Evolutionary conservation across 30 jellyfish, hydroid and myxozoan genomes (phyloP).

Genomic region (Rhopilema esculentum): DNA sequence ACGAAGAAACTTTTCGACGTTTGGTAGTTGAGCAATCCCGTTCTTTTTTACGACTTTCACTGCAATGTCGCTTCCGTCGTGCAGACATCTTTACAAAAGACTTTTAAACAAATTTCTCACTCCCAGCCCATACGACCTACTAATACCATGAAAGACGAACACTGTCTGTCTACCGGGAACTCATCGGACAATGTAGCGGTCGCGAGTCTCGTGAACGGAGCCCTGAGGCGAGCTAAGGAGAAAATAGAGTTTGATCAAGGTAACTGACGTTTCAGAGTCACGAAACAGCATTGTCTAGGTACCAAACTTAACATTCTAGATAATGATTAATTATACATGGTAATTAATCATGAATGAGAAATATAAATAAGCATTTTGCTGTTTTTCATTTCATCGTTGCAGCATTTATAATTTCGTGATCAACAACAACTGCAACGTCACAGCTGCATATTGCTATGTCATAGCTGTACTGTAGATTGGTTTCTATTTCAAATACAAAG

Average conservation of each 20-base stretch:
- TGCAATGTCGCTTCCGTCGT: constrained; percentile 51
- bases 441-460: too few relatives aligned
- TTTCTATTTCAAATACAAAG: too few relatives aligned
- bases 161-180: constrained; percentile 28
- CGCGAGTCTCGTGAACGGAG: constrained; percentile 71
- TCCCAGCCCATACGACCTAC: constrained; percentile 15
- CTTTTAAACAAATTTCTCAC: background rate
- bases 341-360: too few relatives aligned
- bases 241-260: constrained; percentile 60
- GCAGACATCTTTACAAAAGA: constrained; percentile 16
- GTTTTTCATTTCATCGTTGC: background rate
- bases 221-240: constrained; percentile 68
- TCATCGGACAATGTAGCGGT: constrained; percentile 23
- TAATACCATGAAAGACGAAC: background rate
- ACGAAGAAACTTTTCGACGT: constrained; percentile 36
- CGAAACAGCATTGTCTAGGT: background rate
- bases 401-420: background rate
- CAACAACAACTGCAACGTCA: background rate
- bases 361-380: too few relatives aligned
- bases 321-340: too few relatives aligned
- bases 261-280: background rate
- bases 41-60: constrained; percentile 25
- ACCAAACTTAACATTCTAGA: too few relatives aligned
- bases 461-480: too few relatives aligned
- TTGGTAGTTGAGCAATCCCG: constrained; percentile 1